These are phyloP conservation scores for Tuberolachnus salignus DNA, from an alignment of 2,888 invertebrate species.

Conservation along the genomic window DNA sequence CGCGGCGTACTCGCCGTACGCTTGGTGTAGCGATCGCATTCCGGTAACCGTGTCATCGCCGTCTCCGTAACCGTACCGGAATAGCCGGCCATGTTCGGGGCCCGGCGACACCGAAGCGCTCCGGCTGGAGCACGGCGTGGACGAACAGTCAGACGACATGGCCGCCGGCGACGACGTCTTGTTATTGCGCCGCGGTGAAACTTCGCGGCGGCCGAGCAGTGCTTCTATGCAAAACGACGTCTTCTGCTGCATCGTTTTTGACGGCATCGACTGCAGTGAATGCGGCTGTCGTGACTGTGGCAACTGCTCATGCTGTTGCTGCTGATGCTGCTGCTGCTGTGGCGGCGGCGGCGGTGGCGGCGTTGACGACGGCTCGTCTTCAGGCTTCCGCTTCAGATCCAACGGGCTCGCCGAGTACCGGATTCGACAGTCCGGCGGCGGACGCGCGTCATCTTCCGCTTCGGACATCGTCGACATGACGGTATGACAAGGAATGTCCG, in stretches of 20 bases:
- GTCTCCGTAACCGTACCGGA: slow-evolving; percentile 27
- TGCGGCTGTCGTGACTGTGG: not conserved
- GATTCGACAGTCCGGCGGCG: not conserved
- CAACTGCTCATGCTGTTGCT: not conserved
- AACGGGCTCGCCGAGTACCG: slow-evolving; percentile 37
- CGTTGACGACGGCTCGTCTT: not conserved
- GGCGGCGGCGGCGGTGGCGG: not conserved
- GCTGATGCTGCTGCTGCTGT: no score
- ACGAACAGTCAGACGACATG: slow-evolving; percentile 47
- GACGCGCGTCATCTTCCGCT: slow-evolving; percentile 17
- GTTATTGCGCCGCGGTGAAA: slow-evolving; percentile 15
- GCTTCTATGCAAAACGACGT: slow-evolving; percentile 89
- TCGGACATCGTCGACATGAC: not conserved
- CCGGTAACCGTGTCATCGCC: slow-evolving; percentile 4
- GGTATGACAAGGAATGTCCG: no score
- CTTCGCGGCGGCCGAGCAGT: slow-evolving; percentile 68
- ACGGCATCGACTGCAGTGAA: slow-evolving; percentile 67
- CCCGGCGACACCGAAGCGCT: slow-evolving; percentile 58
- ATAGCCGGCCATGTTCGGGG: slow-evolving; percentile 43
- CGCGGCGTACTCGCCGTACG: not conserved
- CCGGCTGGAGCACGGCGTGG: slow-evolving; percentile 59
- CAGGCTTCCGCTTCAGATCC: slow-evolving; percentile 24
- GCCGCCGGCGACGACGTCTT: slow-evolving; percentile 62
- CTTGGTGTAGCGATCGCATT: slow-evolving; percentile 2
- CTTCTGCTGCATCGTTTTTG: not conserved